Conservation (phyloP, 1,140 invertebrate genomes). For the Stegodyphus dumicola region DNA sequence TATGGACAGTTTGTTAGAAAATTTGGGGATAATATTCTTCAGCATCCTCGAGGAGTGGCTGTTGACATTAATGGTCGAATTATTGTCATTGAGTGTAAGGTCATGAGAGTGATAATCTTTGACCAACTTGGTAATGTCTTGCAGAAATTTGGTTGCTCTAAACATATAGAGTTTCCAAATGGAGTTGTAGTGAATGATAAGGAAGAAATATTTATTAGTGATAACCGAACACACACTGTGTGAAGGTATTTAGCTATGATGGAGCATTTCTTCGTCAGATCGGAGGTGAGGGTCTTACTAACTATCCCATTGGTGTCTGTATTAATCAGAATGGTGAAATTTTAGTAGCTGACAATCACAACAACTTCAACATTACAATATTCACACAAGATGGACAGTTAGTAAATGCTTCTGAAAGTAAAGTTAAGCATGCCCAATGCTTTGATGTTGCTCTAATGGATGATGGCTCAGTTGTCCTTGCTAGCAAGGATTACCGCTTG, state of each 20-base stretch:
- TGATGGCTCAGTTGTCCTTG: slow-evolving; percentile 96
- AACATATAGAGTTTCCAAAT: slow-evolving; percentile 74
- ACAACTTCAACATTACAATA: slow-evolving; percentile 99
- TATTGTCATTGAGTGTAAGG: slow-evolving; percentile 99
- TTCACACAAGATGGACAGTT: slow-evolving; percentile 96
- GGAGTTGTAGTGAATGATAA: slow-evolving; percentile 76
- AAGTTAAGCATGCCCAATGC: slow-evolving; percentile 99
- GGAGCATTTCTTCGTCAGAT: slow-evolving; percentile 96
- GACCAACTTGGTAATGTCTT: slow-evolving; percentile 96
- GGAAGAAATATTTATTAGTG: slow-evolving; percentile 99
- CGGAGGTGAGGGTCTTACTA: slow-evolving; percentile 97
- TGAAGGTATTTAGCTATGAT: slow-evolving; percentile 99
- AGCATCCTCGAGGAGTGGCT: slow-evolving; percentile 96
- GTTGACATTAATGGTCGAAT: slow-evolving; percentile 98
- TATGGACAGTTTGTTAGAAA: slow-evolving; percentile 99
- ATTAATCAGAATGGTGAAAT: slow-evolving; percentile 97
- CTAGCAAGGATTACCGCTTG: slow-evolving; percentile 97
- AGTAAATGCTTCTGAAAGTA: slow-evolving; percentile 95
- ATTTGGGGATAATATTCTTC: slow-evolving; percentile 98
- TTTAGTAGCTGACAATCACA: slow-evolving; percentile 98
- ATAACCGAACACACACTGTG: slow-evolving; percentile 98
- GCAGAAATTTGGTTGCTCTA: slow-evolving; percentile 89
- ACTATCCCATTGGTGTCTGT: slow-evolving; percentile 98
- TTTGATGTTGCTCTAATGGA: slow-evolving; percentile 99
- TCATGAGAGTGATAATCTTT: slow-evolving; percentile 99